phyloP scores from a whole-genome alignment of 2,888 invertebrate species.

The Trisateles emortualis region DNA sequence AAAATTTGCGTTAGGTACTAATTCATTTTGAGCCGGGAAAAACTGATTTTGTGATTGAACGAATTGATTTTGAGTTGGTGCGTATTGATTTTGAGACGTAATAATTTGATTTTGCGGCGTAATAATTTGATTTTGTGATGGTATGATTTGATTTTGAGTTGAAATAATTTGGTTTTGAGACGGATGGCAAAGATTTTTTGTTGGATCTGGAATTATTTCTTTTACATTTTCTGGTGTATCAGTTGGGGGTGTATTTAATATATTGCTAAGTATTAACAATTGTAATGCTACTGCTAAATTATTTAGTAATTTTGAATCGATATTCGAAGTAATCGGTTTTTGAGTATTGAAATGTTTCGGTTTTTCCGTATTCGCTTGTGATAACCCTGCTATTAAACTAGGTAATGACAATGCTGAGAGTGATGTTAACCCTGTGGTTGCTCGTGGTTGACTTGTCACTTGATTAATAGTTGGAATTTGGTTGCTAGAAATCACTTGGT shows the following conservation, averaged over 20 bases:
- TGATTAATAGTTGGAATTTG: not conserved
- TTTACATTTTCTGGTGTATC: slow-evolving; percentile 21
- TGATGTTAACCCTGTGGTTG: slow-evolving; percentile 17
- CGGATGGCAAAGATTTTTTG: not conserved
- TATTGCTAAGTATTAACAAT: slow-evolving; percentile 70
- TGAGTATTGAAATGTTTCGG: not conserved
- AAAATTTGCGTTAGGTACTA: slow-evolving; percentile 44
- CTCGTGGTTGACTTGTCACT: slow-evolving; percentile 8
- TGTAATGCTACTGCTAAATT: slow-evolving; percentile 77
- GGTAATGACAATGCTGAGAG: slow-evolving; percentile 26
- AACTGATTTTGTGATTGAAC: not conserved
- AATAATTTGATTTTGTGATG: slow-evolving; percentile 1
- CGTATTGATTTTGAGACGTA: not conserved
- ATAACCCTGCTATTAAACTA: slow-evolving; percentile 6
- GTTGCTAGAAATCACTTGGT: slow-evolving; percentile 1
- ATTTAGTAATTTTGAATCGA: slow-evolving; percentile 69
- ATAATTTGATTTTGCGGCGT: not conserved
- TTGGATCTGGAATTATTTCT: not conserved
- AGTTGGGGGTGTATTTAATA: slow-evolving; percentile 59
- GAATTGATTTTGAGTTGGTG: not conserved
- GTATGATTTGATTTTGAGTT: not conserved
- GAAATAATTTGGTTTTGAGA: not conserved
- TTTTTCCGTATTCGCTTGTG: not conserved
- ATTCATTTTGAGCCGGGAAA: not conserved
- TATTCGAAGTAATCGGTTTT: slow-evolving; percentile 7